These are phyloP conservation scores for Phaethornis superciliosus DNA, from an alignment of 2,113 vertebrate species.

Conservation along the genomic window DNA sequence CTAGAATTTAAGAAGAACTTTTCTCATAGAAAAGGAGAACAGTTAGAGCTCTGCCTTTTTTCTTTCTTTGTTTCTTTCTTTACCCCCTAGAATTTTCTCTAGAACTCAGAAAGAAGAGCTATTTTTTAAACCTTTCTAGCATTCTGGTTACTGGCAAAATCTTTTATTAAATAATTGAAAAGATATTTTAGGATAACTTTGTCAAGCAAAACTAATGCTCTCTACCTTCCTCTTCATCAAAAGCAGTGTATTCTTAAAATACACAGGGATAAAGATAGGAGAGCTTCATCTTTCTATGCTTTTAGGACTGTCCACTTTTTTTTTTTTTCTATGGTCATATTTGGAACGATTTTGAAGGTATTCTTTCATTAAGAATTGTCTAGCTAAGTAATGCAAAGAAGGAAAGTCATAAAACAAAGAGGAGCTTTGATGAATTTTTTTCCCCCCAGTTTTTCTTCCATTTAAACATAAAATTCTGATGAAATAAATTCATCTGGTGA, in stretches of 20 bases:
- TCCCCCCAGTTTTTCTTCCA: background rate
- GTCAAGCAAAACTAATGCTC: background rate
- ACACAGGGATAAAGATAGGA: background rate
- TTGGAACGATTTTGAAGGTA: background rate
- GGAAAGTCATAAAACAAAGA: background rate
- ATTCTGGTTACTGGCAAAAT: background rate
- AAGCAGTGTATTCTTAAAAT: background rate
- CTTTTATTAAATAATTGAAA: slow-evolving; percentile 52
- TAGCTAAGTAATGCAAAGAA: background rate
- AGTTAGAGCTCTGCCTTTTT: background rate
- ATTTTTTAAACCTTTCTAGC: slow-evolving; percentile 5
- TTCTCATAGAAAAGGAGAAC: background rate
- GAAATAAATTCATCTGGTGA: background rate
- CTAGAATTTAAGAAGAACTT: background rate
- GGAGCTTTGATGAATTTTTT: background rate
- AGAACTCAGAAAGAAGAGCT: background rate
- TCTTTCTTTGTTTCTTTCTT: background rate
- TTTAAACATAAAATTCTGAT: background rate
- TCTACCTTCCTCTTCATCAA: background rate
- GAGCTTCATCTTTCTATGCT: slow-evolving; percentile 8
- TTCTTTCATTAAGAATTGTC: background rate
- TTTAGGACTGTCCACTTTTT: background rate
- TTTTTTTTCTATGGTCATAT: background rate
- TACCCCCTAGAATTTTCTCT: slow-evolving; percentile 8
- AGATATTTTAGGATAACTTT: background rate